phyloP scores from a whole-genome alignment of 2,113 vertebrate species.

The Mugil cephalus region DNA sequence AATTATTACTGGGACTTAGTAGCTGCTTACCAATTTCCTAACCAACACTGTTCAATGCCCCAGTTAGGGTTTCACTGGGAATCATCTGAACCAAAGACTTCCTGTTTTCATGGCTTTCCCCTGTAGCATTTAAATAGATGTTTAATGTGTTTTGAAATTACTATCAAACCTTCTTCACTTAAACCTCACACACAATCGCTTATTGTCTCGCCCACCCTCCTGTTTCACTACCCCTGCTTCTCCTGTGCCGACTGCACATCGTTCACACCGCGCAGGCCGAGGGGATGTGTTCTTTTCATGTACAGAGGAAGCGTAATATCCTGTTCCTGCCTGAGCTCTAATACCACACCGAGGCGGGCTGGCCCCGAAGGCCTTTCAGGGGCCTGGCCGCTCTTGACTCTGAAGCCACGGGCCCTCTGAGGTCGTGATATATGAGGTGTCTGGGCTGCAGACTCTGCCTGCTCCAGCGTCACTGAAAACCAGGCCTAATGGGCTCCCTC shows the following conservation, averaged over 20 bases:
- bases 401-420: conserved; percentile 59
- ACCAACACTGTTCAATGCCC: too few relatives aligned
- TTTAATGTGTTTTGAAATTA: too few relatives aligned
- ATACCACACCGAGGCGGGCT: conserved; percentile 63
- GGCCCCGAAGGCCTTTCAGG: conserved; percentile 57
- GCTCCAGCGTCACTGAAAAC: conserved; percentile 60
- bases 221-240: conserved; percentile 15
- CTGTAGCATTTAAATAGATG: too few relatives aligned
- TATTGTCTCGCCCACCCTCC: conserved; percentile 7
- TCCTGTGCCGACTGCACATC: conserved; percentile 37
- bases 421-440: conserved; percentile 76
- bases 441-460: conserved; percentile 35
- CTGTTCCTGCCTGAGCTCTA: conserved; percentile 74
- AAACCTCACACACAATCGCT: conserved; percentile 24
- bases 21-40: too few relatives aligned
- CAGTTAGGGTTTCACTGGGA: too few relatives aligned
- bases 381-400: conserved; percentile 62
- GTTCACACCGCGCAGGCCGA: conserved; percentile 67
- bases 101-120: too few relatives aligned
- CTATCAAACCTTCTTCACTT: neutral
- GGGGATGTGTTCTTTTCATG: conserved; percentile 79
- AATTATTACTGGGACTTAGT: too few relatives aligned
- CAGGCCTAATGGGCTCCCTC: conserved; percentile 51
- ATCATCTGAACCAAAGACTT: too few relatives aligned
- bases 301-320: conserved; percentile 82